Base-by-base conservation (phyloP, 2,888 invertebrate species). In the Formica aserva region DNA sequence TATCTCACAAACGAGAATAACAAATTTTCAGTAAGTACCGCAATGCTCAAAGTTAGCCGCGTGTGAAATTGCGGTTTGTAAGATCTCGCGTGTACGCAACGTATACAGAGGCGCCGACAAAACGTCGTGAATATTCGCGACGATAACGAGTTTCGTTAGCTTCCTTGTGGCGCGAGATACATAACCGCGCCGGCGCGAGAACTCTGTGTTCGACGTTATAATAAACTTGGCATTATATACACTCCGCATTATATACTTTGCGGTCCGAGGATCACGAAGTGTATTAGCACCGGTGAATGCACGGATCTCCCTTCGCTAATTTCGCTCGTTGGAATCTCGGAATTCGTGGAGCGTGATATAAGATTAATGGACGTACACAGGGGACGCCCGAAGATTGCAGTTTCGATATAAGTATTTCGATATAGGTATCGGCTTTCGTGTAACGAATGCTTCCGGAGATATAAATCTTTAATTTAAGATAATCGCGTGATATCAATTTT, bases 151-250 rank as follows among this genome's bases (percentile, higher is more conserved):
- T 87, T 88, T 89, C 84, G 86, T 86, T 83, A 86, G 87, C 84
- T 76, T 82, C 62, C 48, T 48, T 65, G 80, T 74, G 76, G 82
- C 76, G 80, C 55, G 77, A 86, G 86, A 91, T 86, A 84, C 82
- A 80, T 65, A 62, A 78, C 76, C 57, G 78, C 66, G 13, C 35
- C 38, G 3, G 29, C 3, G 67, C n/a, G 48, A 35, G 65, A 62
- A 62, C 29, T 66, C 52, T 9, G 45, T 74, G 52, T 52, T 41
- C 84, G 72, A 76, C 76, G 91, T 91, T 91, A 91, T 92, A 93
- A 93, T 93, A 93, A 93, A 93, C 91, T 92, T 86, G 69, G 87
- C 89, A 87, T 92, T 93, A 92, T 92, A 93, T 88, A 52, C 52
- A 52, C 52, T 91, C 88, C 87, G 88, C 80, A 41, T 85, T 71